Evolutionary conservation across 2,888 invertebrate genomes (phyloP), one percentile per base, ranked within the genome.

Genomic region (Drosophila barbarae): DNA sequence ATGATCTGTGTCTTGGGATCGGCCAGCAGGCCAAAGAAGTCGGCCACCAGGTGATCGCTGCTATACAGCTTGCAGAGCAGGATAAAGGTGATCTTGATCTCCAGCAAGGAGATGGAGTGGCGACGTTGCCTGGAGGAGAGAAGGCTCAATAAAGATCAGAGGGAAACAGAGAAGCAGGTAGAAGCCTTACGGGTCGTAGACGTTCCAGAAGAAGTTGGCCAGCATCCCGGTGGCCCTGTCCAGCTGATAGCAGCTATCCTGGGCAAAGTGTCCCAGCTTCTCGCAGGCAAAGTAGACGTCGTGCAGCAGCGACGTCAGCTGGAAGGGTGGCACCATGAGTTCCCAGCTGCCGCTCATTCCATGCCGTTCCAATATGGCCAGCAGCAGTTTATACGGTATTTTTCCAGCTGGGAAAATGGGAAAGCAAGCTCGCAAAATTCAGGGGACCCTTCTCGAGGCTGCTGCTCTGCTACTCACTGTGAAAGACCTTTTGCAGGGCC

Each of bases 261-360:
- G 85, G 3, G 74, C 73, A 34, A 88, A 88, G 50, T 88, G 86
- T 2, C 89, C 89, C 21, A 89, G 66, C 51, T 88, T 89, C 56
- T 89, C 88, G 64, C 87, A 85, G 21, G 89, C 89, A 69, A 85
- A 89, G 44, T 88, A 89, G 3, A 90, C 77, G 64, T 90, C 89
- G 66, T 88, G 88, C 38, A 90, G 76, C n/a, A 90, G 72, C 3
- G 88, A 84, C 12, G 88, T 87, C 12, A 90, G 60, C 61, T 89
- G 88, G 41, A 86, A 86, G 1, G 88, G 89, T 8, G 86, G 85
- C 35, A 90, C 85, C 84, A 87, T 87, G 39, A 87, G 78, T 35
- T 87, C 86, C 9, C 84, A 50, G 50, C 75, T 73, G 7, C 73
- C 69, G 23, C 66, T 51, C 73, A 87, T 79, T n/a, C 86, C 84